Conservation (phyloP, 2,113 vertebrate species). For the Laterallus jamaicensis region DNA sequence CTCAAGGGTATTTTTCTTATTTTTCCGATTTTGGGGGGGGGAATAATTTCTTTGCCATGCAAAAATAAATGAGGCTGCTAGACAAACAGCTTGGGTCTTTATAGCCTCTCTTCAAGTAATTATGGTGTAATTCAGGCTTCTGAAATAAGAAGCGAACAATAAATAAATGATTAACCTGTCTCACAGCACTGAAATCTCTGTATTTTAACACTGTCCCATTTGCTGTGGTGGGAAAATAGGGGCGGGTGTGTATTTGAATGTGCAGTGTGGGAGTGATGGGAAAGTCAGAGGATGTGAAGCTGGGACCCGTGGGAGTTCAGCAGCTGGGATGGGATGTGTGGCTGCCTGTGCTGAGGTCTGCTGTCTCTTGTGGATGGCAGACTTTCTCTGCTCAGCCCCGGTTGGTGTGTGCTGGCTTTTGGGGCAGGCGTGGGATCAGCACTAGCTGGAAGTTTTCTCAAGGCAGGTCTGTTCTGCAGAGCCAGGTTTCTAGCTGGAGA, state of each 20-base stretch:
- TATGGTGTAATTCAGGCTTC: conserved; percentile 6
- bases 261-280: fast-evolving
- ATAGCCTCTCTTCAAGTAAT: conserved; percentile 24
- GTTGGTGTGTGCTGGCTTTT: background rate
- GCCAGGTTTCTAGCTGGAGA: fast-evolving
- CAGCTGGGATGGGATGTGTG: background rate
- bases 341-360: background rate
- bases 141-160: background rate
- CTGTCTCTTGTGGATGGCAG: background rate
- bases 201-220: background rate
- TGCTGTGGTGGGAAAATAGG: background rate
- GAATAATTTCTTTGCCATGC: background rate
- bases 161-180: conserved; percentile 35
- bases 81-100: conserved; percentile 37
- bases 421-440: background rate
- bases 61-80: conserved; percentile 28
- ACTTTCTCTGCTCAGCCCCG: background rate
- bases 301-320: background rate
- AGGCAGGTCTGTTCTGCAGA: background rate
- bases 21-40: background rate
- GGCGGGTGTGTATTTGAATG: background rate
- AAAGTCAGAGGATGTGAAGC: background rate
- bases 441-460: background rate
- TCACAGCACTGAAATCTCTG: background rate
- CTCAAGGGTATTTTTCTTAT: background rate